Base-by-base conservation (phyloP, 2,113 vertebrate species). In the Elanus axillaris region DNA sequence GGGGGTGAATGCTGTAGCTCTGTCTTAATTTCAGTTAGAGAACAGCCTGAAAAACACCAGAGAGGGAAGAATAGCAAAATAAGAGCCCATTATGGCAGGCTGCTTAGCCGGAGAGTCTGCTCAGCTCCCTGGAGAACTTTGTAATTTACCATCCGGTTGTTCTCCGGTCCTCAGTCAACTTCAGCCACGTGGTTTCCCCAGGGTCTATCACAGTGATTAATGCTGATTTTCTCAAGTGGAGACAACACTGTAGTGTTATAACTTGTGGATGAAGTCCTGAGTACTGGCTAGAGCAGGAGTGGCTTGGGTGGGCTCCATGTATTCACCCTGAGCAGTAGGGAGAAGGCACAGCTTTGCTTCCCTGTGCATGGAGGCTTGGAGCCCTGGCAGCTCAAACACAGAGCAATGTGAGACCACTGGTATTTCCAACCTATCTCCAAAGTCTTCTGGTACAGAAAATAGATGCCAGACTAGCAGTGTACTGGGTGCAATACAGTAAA, bases 261-360 rank as follows among this genome's bases (percentile, higher is more conserved):
- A 29, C 6, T 50, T 11, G 21, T 29, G 56, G 69, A 38, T 53
- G 50, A 84, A 64, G 21, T 66, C 19, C 48, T 40, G 27, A 43
- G 12, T 19, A 20, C 50, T 66, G 27, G 23, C 23, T 60, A 47
- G 38, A 89, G 55, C 32, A 60, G 32, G 34, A 71, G 25, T 19
- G 29, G 17, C 29, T 74, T 81, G 38, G 38, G 17, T 76, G 55
- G 52, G 22, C 45, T 71, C 64, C 20, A 11, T 6, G 27, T 26
- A 16, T 20, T 76, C 2, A 0, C 20, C 32, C 52, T 32, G 16
- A 85, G 11, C 40, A 74, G 22, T 0, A 13, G 12, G n/a, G 18
- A 34, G 40, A 47, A 74, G 42, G 25, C 56, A 87, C 18, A 84
- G 45, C n/a, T 89, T 66, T 76, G 5, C 19, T 60, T n/a, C 31